Percentiles rank a stretch among this genome's conserved stretches.
Evolutionary conservation across 2,113 vertebrate genomes (phyloP).

Genomic region (Naja naja): DNA sequence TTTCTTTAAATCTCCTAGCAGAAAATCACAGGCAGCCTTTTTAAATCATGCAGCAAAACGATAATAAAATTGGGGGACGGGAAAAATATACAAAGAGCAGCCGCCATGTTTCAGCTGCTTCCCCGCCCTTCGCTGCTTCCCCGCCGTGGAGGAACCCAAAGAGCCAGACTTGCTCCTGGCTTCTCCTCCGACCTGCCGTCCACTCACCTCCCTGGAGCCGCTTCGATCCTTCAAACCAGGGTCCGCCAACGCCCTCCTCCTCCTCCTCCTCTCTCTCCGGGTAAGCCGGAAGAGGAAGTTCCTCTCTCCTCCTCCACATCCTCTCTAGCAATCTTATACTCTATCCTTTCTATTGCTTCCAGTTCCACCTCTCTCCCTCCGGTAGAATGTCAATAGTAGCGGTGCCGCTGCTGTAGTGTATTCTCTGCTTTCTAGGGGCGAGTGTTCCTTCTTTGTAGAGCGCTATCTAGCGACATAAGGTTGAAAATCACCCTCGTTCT

Average conservation of each 20-base stretch:
- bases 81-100: too few species aligned
- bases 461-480: neutral
- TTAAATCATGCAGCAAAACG: too few species aligned
- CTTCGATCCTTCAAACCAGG: neutral
- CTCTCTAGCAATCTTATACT: neutral
- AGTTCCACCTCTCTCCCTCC: neutral
- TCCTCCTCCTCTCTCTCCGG: neutral
- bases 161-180: too few species aligned
- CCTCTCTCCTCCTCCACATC: neutral
- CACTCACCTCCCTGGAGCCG: neutral
- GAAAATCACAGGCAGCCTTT: too few species aligned
- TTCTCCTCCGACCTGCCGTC: neutral
- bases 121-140: neutral
- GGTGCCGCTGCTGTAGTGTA: neutral
- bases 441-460: neutral
- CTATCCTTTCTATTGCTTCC: neutral
- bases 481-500: neutral
- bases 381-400: too few species aligned
- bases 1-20: too few species aligned
- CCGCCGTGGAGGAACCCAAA: neutral
- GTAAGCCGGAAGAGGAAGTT: neutral
- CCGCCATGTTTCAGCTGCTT: too few species aligned
- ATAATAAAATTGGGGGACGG: too few species aligned
- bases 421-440: too few species aligned
- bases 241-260: neutral